Percentiles rank a stretch among this genome's conserved stretches.
Evolutionary conservation across 2,888 invertebrate species (phyloP).

Genomic region (Caenorhabditis uteleia): DNA sequence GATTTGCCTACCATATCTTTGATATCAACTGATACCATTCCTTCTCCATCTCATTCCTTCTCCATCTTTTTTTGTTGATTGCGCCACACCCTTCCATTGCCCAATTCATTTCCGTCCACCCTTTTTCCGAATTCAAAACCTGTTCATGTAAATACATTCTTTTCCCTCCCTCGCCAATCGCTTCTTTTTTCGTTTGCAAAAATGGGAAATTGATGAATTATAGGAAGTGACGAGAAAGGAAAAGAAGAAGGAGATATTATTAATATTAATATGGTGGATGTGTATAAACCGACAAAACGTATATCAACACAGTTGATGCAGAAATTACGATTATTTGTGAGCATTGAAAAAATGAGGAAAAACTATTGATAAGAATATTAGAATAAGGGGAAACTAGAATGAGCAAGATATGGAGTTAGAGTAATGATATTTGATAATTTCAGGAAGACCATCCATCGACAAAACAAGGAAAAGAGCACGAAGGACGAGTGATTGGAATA

Average conservation of each 20-base stretch:
- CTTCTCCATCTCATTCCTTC: not conserved
- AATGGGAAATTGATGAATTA: not conserved
- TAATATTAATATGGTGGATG: constrained; percentile 39
- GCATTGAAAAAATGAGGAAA: not conserved
- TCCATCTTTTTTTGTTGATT: constrained; percentile 1
- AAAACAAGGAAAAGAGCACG: constrained; percentile 43
- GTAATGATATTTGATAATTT: constrained; percentile 5
- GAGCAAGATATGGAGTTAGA: not conserved
- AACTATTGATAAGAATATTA: not conserved
- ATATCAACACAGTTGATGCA: constrained; percentile 27
- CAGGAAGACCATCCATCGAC: constrained; percentile 55
- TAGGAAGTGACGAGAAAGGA: not conserved
- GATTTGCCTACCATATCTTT: no score
- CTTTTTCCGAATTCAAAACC: not conserved
- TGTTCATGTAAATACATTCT: not conserved
- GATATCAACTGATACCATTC: no score
- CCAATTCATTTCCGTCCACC: not conserved
- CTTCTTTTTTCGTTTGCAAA: constrained; percentile 1
- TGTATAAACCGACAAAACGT: constrained; percentile 21
- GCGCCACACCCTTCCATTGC: not conserved
- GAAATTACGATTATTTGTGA: constrained; percentile 36
- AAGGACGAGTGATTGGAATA: constrained; percentile 55
- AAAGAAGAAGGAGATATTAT: no score
- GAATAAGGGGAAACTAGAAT: not conserved
- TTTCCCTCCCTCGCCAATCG: not conserved